Conservation (phyloP, 1,140 invertebrate species). For the fruit fly (Drosophila melanogaster) region Release_6_plus_ISO1_MT NC_004354.4:11532501-11533000, state of each 20-base stretch:
- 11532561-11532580: too few relatives aligned
- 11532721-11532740: not conserved
- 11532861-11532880: conserved; percentile 3
- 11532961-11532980: conserved; percentile 9
- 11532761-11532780: not conserved
- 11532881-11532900: conserved; percentile 23
- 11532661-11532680: too few relatives aligned
- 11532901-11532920: conserved; percentile 30
- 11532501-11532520: too few relatives aligned
- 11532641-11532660: too few relatives aligned
- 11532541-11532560: too few relatives aligned
- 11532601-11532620: too few relatives aligned
- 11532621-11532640: too few relatives aligned
- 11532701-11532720: not conserved
- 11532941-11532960: conserved; percentile 16
- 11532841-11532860: conserved; percentile 1
- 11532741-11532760: not conserved
- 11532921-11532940: not conserved
- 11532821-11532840: conserved; percentile 24
- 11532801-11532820: not conserved
- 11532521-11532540: too few relatives aligned
- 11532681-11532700: too few relatives aligned
- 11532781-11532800: not conserved
- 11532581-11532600: too few relatives aligned
- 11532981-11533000: not conserved